phyloP scores from a whole-genome alignment of 2,113 vertebrate species.

The Poicephalus gulielmi region DNA sequence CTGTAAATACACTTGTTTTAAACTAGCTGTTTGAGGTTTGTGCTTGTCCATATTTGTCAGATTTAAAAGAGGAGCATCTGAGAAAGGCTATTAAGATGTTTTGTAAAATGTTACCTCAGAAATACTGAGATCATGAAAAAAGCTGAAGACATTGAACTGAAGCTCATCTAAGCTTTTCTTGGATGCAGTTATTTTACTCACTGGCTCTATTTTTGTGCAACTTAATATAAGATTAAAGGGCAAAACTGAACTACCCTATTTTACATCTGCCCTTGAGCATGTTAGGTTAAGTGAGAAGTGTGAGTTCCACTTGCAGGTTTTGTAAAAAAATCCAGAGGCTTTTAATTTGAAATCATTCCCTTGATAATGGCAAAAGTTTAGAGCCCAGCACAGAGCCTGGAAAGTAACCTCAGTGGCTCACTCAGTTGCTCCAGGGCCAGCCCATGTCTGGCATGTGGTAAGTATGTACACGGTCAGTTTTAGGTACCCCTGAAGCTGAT shows the following conservation, averaged over 20 bases:
- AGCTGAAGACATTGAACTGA: not conserved
- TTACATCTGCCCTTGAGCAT: not conserved
- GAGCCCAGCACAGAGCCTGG: not conserved
- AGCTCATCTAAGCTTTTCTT: not conserved
- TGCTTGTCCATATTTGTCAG: not conserved
- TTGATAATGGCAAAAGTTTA: not conserved
- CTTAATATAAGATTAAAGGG: not conserved
- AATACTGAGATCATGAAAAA: not conserved
- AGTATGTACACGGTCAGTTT: not conserved
- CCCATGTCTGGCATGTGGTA: accelerated
- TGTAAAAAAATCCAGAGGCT: not conserved
- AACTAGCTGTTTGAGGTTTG: not conserved
- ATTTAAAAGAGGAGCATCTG: not conserved
- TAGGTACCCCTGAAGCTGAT: not conserved
- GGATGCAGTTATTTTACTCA: not conserved
- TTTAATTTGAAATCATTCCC: not conserved
- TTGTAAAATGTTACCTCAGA: not conserved
- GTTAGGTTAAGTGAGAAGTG: not conserved
- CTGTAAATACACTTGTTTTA: not conserved
- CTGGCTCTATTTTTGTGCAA: not conserved
- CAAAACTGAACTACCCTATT: not conserved
- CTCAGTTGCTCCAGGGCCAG: not conserved
- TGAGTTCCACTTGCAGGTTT: not conserved
- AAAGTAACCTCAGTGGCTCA: accelerated
- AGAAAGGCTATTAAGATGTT: not conserved